Percentiles rank a stretch among this genome's conserved stretches.
Evolutionary conservation across 2,113 vertebrate species (phyloP).

Genomic region (Siphamia tubifer): DNA sequence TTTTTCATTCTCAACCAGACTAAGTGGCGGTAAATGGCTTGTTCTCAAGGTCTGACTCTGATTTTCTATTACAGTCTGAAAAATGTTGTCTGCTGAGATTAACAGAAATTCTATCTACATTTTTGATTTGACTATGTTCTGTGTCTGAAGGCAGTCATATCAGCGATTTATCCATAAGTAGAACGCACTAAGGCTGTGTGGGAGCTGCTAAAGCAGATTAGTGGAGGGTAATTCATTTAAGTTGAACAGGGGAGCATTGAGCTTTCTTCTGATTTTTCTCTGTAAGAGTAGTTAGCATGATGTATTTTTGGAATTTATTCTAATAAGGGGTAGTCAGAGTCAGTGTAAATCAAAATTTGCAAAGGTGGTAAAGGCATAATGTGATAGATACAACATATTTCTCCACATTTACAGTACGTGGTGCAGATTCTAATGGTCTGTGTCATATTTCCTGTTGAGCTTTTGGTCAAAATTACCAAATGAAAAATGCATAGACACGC

Average conservation of each 20-base stretch:
- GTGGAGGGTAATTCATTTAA: slow-evolving; percentile 8
- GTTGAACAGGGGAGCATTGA: background rate
- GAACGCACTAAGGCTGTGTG: background rate
- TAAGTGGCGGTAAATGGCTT: background rate
- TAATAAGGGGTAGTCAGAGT: background rate
- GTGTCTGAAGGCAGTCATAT: slow-evolving; percentile 22
- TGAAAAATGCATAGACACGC: slow-evolving; percentile 30
- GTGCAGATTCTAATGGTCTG: background rate
- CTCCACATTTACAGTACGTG: background rate
- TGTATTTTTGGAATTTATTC: background rate
- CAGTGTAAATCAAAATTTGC: background rate
- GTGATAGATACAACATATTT: background rate
- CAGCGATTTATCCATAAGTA: slow-evolving; percentile 18
- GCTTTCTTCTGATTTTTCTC: background rate
- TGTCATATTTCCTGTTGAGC: background rate
- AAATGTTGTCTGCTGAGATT: background rate
- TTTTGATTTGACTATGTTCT: slow-evolving; percentile 29
- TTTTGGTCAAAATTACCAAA: background rate
- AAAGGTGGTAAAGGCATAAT: background rate
- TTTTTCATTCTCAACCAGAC: background rate
- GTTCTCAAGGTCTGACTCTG: background rate
- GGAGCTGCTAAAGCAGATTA: slow-evolving; percentile 31
- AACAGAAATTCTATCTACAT: background rate
- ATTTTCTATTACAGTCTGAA: background rate
- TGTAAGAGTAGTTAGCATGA: background rate